Base-by-base conservation (phyloP, 2,113 vertebrate genomes). In the Macquaria australasica region DNA sequence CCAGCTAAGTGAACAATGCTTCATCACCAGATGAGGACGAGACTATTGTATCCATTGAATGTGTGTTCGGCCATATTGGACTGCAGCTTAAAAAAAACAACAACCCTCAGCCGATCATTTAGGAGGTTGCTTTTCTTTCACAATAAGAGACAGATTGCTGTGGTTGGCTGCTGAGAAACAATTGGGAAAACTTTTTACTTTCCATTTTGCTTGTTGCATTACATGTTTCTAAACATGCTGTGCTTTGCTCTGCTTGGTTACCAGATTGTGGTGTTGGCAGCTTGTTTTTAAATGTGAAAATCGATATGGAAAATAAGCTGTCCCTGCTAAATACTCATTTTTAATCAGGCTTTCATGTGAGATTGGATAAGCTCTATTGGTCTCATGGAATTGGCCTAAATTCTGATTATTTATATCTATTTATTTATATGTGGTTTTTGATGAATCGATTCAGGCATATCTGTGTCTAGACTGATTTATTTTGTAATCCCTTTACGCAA, bases 21-120 rank as follows among this genome's bases (percentile, higher is more conserved):
- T 87, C 77, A 66, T 82, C 55, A 67, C 59, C 79, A 76, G 81
- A 89, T 83, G 70, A 71, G 63, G 34, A 78, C 78, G 73, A 77
- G 60, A 21, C 60, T 9, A 48, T 67, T 76, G 72, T 59, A 60
- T 68, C 16, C 28, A 50, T 16, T 25, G 3, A 63, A 83, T 55
- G 77, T 34, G 58, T 23, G n/a, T 68, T 70, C 21, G 11, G 43
- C 39, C 45, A 8, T 21, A 50, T 43, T 80, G 51, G 31, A 64
- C 20, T 11, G 28, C 21, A 1, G 20, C 21, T 23, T n/a, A 18
- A 3, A 48, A 53, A 39, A 55, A 58, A 68, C 18, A 58, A 68
- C 18, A 21, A 60, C 2, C 23, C 18, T 14, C 45, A 25, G 41
- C 34, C 39, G 31, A 14, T 79, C 5, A 59, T 72, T 84, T 53